Percentiles rank a stretch among this genome's conserved stretches.
Evolutionary conservation across 2,888 invertebrate genomes (phyloP).

Genomic region (Chymomyza fuscimana): DNA sequence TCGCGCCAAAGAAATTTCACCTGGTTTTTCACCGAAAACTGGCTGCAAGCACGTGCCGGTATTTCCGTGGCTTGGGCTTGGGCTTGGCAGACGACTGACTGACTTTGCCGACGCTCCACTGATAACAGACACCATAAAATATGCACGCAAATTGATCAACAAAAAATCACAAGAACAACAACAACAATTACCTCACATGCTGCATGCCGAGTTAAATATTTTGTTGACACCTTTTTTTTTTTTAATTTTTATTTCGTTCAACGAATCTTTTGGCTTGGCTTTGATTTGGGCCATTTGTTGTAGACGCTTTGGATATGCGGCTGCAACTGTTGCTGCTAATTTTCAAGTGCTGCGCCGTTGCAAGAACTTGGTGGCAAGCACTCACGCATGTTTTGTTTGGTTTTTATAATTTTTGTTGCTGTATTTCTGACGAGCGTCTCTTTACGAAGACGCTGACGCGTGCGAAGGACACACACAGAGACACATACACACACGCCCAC

Average conservation of each 20-base stretch:
- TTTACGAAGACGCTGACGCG: conserved; percentile 18
- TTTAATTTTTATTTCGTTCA: conserved; percentile 44
- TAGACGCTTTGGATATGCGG: conserved; percentile 25
- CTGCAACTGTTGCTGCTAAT: conserved; percentile 53
- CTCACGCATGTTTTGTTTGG: neutral
- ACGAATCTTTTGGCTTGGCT: conserved; percentile 34
- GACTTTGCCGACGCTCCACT: too few relatives aligned
- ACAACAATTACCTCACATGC: neutral
- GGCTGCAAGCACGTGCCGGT: conserved; percentile 27
- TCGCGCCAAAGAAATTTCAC: conserved; percentile 30
- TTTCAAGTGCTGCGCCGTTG: conserved; percentile 52
- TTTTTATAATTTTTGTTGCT: too few relatives aligned
- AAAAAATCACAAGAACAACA: too few relatives aligned
- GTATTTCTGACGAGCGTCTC: conserved; percentile 10
- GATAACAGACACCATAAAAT: conserved; percentile 22
- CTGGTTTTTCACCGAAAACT: conserved; percentile 13
- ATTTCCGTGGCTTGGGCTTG: too few relatives aligned
- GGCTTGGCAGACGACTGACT: too few relatives aligned
- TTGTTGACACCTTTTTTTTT: conserved; percentile 5
- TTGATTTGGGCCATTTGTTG: conserved; percentile 28
- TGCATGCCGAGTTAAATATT: neutral
- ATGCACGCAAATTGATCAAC: conserved; percentile 31
- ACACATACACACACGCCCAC: conserved; percentile 51
- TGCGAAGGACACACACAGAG: conserved; percentile 15
- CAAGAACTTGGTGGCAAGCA: conserved; percentile 15